Evolutionary conservation across 2,888 invertebrate genomes (phyloP).

Genomic region (Sceliomorpha sp.): DNA sequence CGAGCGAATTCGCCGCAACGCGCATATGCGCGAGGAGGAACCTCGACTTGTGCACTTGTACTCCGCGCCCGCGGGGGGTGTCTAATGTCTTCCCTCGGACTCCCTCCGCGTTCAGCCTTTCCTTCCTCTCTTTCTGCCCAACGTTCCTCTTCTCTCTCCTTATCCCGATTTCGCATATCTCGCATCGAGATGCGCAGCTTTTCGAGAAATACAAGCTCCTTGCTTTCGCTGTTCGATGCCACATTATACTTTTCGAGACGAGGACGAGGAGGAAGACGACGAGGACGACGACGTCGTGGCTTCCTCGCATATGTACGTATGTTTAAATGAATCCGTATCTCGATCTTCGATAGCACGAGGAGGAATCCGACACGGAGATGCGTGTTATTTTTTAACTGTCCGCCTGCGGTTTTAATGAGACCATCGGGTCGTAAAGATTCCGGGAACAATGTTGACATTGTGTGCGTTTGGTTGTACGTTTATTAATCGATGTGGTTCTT

Average conservation of each 20-base stretch:
- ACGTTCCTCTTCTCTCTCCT: no score
- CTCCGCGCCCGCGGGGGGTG: constrained; percentile 66
- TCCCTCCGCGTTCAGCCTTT: constrained; percentile 3
- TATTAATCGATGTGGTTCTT: no score
- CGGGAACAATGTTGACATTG: no score
- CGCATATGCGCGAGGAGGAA: constrained; percentile 25
- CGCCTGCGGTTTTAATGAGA: no score
- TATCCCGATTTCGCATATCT: constrained; percentile 35
- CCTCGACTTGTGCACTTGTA: constrained; percentile 61
- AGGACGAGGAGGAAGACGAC: no score
- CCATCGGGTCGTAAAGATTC: no score
- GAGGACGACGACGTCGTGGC: no score
- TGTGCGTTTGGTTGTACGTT: no score
- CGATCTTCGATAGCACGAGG: constrained; percentile 4
- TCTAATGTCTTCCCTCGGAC: constrained; percentile 57
- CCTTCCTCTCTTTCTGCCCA: no score
- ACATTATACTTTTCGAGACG: no score
- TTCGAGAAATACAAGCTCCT: constrained; percentile 13
- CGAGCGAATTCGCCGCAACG: constrained; percentile 19
- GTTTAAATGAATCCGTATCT: constrained; percentile 9
- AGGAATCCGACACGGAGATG: background rate
- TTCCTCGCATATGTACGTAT: background rate
- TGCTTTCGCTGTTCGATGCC: constrained; percentile 3
- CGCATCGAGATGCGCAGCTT: constrained; percentile 17
- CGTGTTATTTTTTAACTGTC: no score